Percentiles rank a stretch among this genome's conserved stretches.
Conservation (phyloP, 2,797 vertebrate genomes). For the Fistularia commersonii region DNA sequence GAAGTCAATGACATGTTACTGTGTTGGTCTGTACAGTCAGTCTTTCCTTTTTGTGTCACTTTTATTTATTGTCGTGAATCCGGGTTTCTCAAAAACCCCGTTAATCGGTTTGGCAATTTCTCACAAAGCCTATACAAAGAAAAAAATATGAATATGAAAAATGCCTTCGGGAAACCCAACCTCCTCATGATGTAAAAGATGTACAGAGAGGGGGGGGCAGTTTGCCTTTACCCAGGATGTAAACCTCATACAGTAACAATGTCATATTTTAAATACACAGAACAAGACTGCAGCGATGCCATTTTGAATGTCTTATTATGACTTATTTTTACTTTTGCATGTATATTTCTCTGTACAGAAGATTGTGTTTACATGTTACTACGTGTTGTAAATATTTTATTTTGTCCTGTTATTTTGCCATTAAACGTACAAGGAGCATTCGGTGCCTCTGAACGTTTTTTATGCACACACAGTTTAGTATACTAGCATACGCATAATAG, state of each 20-base stretch:
- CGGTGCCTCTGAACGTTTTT: not conserved
- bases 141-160: constrained; percentile 26
- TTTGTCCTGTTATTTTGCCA: constrained; percentile 97
- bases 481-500: too few species aligned
- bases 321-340: constrained; percentile 88
- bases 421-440: constrained; percentile 89
- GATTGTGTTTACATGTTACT: constrained; percentile 89
- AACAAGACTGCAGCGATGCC: constrained; percentile 72
- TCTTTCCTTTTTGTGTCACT: constrained; percentile 46
- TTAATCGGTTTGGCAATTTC: constrained; percentile 26
- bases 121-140: constrained; percentile 14
- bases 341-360: constrained; percentile 99
- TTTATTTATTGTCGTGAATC: constrained; percentile 65
- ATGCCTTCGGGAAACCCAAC: constrained; percentile 50
- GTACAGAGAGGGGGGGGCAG: constrained; percentile 70
- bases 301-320: constrained; percentile 76
- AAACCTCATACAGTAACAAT: constrained; percentile 71
- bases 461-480: too few species aligned
- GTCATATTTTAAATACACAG: constrained; percentile 81
- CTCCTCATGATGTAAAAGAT: constrained; percentile 73
- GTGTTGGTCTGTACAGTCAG: constrained; percentile 48
- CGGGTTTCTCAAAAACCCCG: constrained; percentile 47
- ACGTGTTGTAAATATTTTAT: constrained; percentile 96
- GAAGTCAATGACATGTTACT: constrained; percentile 26
- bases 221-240: constrained; percentile 51